phyloP scores from a whole-genome alignment of 35 echinoderm and acorn worm species.

The Apostichopus californicus region DNA sequence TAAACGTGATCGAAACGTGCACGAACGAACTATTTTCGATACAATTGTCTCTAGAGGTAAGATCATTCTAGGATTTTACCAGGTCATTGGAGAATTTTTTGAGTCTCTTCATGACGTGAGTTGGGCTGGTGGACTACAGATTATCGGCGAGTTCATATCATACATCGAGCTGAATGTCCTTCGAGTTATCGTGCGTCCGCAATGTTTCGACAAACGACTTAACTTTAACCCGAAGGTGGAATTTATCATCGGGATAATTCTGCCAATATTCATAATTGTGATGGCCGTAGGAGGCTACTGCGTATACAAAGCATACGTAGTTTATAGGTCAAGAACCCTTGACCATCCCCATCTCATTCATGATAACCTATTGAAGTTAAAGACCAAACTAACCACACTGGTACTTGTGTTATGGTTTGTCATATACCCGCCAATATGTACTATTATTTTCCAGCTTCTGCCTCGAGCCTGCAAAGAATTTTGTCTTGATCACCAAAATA shows the following conservation, averaged over 20 bases:
- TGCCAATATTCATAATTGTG: background rate
- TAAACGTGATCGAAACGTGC: background rate
- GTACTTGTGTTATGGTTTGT: background rate
- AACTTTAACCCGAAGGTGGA: background rate
- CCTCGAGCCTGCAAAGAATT: slow-evolving; percentile 1
- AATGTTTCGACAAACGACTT: background rate
- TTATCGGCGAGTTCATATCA: slow-evolving; percentile 18
- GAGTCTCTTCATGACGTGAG: background rate
- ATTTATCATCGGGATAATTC: background rate
- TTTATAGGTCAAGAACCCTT: background rate
- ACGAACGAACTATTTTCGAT: background rate
- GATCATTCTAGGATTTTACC: slow-evolving; percentile 26
- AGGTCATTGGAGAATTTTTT: slow-evolving; percentile 8
- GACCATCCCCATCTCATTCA: background rate
- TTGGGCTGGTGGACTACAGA: background rate
- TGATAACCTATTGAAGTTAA: background rate
- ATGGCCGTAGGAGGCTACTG: background rate
- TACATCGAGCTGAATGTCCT: slow-evolving; percentile 8
- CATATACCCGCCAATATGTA: slow-evolving; percentile 14
- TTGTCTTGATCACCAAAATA: background rate
- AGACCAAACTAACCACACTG: background rate
- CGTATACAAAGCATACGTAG: background rate
- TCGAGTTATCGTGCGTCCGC: background rate
- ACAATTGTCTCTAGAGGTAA: background rate
- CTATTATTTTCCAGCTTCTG: background rate